Conservation (phyloP, 2,113 vertebrate genomes). For the Turdus rufiventris region DNA sequence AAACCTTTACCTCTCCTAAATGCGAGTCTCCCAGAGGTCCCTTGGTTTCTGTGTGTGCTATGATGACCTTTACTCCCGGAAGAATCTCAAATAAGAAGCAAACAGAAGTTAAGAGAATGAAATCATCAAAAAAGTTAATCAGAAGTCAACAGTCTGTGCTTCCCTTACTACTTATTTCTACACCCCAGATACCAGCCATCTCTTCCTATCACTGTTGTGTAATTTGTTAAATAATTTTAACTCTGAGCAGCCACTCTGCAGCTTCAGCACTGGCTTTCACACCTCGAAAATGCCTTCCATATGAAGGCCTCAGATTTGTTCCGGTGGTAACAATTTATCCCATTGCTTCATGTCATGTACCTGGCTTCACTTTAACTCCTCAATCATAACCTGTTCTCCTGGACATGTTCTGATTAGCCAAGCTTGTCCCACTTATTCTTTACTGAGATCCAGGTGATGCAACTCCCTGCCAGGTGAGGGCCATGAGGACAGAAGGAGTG, state of each 20-base stretch:
- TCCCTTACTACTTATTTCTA: background rate
- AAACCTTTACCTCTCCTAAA: conserved; percentile 85
- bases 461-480: background rate
- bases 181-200: background rate
- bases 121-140: background rate
- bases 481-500: accelerated
- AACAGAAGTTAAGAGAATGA: background rate
- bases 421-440: background rate
- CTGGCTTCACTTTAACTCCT: background rate
- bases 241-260: background rate
- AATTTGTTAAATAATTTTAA: background rate
- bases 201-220: background rate
- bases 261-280: background rate
- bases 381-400: background rate
- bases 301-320: background rate
- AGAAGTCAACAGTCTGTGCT: background rate
- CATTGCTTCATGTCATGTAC: background rate
- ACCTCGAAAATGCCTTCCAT: background rate
- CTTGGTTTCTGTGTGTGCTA: conserved; percentile 93
- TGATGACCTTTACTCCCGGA: conserved; percentile 93
- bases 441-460: background rate
- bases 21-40: conserved; percentile 94
- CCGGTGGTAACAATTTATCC: background rate
- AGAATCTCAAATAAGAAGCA: conserved; percentile 80
- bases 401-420: background rate